Evolutionary conservation across 2,113 vertebrate species (phyloP), one percentile per base, ranked within the genome.

Genomic region (Trochalopteron elliotii): DNA sequence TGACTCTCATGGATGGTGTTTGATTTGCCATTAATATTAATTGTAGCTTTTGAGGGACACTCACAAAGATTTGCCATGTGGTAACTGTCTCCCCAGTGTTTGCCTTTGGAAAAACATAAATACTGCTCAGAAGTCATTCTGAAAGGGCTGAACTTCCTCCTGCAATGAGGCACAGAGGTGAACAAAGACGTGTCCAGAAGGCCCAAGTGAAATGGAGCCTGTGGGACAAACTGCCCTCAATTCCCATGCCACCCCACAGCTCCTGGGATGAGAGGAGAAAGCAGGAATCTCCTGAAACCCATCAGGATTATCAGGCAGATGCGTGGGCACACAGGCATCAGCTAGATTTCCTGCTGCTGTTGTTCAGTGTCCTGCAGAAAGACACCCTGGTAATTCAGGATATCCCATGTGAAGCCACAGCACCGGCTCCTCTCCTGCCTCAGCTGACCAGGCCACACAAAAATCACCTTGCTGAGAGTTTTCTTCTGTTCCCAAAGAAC

Each of bases 1-100:
- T 97, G 98, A 97, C 96, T 98, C 97, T 93, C 93, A 92, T 77
- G 97, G 97, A 97, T 7, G 64, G 81, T 22, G 28, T 68, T 97
- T 98, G 95, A 98, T 98, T 98, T 96, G 93, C 80, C 94, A 98
- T 98, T 98, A 98, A 98, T 98, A 98, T 98, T 98, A 97, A 98
- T 98, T 97, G 89, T 82, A 69, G 42, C 88, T 96, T 96, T 92
- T 96, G 95, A 96, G 96, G 94, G 90, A 72, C 78, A 68, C 37
- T 76, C 55, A 79, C 81, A 95, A 94, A 93, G 91, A 79, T 70
- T 67, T 71, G 86, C 69, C 55, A 42, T 5, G 3, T 8, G 22
- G 53, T 93, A 31, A 33, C 53, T 68, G 50, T 63, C 77, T 81
- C 63, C 70, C 74, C 60, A 77, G 45, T 11, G 74, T 83, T 82